These are phyloP conservation scores for Drosophila kanekoi DNA, from an alignment of 2,888 invertebrate genomes.

Conservation along the genomic window DNA sequence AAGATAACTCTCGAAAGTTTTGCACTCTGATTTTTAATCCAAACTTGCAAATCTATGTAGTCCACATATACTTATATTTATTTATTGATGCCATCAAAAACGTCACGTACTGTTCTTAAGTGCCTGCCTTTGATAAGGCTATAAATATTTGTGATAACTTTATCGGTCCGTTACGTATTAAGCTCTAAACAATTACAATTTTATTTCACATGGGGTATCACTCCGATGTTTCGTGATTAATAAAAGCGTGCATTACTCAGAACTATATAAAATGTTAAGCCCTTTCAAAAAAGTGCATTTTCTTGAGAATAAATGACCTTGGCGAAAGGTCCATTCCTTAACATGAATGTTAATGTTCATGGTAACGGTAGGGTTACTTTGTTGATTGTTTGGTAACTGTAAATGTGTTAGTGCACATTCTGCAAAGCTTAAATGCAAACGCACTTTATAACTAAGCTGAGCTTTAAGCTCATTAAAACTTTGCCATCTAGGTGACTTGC, in stretches of 20 bases:
- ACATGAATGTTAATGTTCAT: not conserved
- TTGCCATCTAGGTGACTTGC: not conserved
- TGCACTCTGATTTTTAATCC: too few relatives aligned
- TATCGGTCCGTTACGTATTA: slow-evolving; percentile 22
- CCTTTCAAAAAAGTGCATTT: too few relatives aligned
- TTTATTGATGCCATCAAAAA: slow-evolving; percentile 2
- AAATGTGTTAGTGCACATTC: not conserved
- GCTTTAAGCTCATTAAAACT: not conserved
- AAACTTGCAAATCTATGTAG: not conserved
- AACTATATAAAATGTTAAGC: too few relatives aligned
- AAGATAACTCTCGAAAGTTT: too few relatives aligned
- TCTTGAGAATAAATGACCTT: too few relatives aligned
- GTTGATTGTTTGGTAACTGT: not conserved
- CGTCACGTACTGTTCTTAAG: slow-evolving; percentile 25
- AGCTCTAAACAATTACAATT: not conserved
- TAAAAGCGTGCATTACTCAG: too few relatives aligned
- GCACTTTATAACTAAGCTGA: not conserved
- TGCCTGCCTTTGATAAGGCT: slow-evolving; percentile 21
- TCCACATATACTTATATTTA: not conserved
- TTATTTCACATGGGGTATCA: not conserved
- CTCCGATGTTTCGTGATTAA: too few relatives aligned
- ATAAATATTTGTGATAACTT: slow-evolving; percentile 21
- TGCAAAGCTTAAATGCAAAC: not conserved
- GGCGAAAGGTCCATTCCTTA: not conserved
- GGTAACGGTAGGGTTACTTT: not conserved